Base-by-base conservation (phyloP, 2,797 vertebrate species). In the Tapirus indicus region DNA sequence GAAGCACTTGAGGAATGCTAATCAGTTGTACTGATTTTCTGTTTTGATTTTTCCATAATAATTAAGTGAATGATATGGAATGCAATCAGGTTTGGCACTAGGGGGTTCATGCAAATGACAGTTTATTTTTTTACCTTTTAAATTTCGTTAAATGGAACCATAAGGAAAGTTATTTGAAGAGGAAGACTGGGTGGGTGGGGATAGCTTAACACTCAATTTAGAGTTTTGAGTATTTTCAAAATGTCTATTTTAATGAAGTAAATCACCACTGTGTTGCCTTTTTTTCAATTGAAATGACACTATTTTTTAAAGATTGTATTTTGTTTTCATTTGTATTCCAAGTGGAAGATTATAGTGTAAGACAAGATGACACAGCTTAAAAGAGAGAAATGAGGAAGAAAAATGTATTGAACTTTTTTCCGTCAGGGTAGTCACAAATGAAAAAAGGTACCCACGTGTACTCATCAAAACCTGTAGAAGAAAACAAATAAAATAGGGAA, bases 1-100 rank as follows among this genome's bases (percentile, higher is more conserved):
- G 95, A 92, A 98, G 97, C 98, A 98, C 97, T 98, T 99, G 69
- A 98, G 98, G 98, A 98, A 97, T 98, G 98, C 98, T 99, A 99
- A 99, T 99, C 98, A 99, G 98, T 94, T 97, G 29, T 95, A 96
- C 98, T 99, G 98, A 99, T 99, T 99, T 99, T 98, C 98, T 98
- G 98, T 98, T 99, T 99, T 98, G 98, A 99, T 98, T 99, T 98
- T 98, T 98, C 96, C 98, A 88, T 98, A 98, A 98, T 99, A 98
- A 99, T 99, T 99, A 99, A 98, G 98, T 98, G 97, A 98, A 98
- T 98, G 98, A 98, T 98, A 90, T 98, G 97, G 97, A 98, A 98
- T 98, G 98, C 98, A 99, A 99, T 99, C 99, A 99, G 97, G 97
- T 98, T 98, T 97, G 98, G 92, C 98, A 94, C 97, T 97, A 98